A percentile compares a stretch with the other conserved stretches of the same genome.
Evolutionary conservation across 2,888 invertebrate species (phyloP).

Genomic region (Cephus pygmeus): DNA sequence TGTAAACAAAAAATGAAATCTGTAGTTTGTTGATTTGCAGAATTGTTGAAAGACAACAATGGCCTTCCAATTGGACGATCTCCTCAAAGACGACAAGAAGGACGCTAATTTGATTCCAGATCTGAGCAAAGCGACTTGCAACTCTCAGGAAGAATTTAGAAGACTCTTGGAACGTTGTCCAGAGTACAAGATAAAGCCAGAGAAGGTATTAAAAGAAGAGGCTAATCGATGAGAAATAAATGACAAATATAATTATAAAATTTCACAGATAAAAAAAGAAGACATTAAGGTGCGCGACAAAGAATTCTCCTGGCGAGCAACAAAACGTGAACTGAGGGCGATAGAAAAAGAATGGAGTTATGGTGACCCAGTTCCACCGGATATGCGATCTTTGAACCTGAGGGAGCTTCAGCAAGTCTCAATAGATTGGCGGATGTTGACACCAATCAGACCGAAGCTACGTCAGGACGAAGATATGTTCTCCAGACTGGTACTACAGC

Average conservation of each 20-base stretch:
- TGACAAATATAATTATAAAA: not conserved
- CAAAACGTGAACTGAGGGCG: slow-evolving; percentile 77
- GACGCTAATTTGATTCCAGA: slow-evolving; percentile 87
- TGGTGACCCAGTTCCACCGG: slow-evolving; percentile 83
- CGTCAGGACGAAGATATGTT: slow-evolving; percentile 90
- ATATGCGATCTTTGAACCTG: slow-evolving; percentile 81
- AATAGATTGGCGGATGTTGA: slow-evolving; percentile 94
- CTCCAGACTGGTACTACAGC: slow-evolving; percentile 66
- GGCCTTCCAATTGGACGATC: slow-evolving; percentile 83
- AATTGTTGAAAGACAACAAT: slow-evolving; percentile 49
- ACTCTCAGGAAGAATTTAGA: slow-evolving; percentile 84
- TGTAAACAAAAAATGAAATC: not conserved
- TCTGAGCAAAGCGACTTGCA: slow-evolving; percentile 81
- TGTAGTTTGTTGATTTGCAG: slow-evolving; percentile 24
- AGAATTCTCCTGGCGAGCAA: slow-evolving; percentile 79
- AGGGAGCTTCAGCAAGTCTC: slow-evolving; percentile 85
- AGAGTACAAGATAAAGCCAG: slow-evolving; percentile 89
- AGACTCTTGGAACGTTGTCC: slow-evolving; percentile 87
- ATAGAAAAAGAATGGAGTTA: slow-evolving; percentile 73
- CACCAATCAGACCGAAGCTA: slow-evolving; percentile 84
- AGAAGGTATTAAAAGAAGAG: slow-evolving; percentile 71
- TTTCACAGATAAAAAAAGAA: slow-evolving; percentile 76
- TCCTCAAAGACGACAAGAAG: slow-evolving; percentile 82
- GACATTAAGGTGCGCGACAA: slow-evolving; percentile 82
- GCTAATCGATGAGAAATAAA: not conserved